Percentiles rank a stretch among this genome's conserved stretches.
Evolutionary conservation across 23 tunicate species (phyloP).

Genomic region (Pegea sp.): DNA sequence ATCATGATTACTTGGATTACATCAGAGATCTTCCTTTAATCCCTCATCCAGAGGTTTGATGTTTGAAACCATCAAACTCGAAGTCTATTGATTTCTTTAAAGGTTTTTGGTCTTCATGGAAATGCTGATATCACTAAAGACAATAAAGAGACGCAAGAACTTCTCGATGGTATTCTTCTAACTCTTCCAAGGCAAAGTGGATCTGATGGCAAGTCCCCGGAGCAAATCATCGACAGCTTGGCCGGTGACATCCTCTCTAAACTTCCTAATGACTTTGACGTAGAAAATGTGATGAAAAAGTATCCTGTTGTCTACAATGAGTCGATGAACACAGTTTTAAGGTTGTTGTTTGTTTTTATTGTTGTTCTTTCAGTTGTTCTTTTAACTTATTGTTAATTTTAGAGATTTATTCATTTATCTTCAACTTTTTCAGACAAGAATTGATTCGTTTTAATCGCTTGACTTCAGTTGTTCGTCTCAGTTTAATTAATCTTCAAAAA

Average conservation of each 20-base stretch:
- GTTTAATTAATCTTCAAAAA: conserved; percentile 52
- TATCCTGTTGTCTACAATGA: conserved; percentile 84
- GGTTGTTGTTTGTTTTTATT: conserved; percentile 7
- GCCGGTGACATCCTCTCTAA: conserved; percentile 77
- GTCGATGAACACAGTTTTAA: conserved; percentile 87
- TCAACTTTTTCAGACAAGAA: conserved; percentile 44
- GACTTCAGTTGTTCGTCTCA: conserved; percentile 46
- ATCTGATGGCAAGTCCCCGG: conserved; percentile 77
- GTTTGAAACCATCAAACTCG: too few species aligned
- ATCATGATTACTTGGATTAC: conserved; percentile 69
- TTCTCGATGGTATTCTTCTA: conserved; percentile 80
- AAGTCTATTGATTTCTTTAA: too few species aligned
- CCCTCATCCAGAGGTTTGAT: conserved; percentile 90
- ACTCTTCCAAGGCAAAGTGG: conserved; percentile 89
- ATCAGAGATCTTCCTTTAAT: conserved; percentile 64
- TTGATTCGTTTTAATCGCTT: conserved; percentile 87
- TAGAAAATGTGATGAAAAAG: conserved; percentile 74
- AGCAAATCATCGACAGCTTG: conserved; percentile 61
- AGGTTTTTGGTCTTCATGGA: conserved; percentile 97
- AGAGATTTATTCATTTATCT: neutral
- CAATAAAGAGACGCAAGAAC: conserved; percentile 77
- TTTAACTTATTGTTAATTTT: neutral
- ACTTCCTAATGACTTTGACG: conserved; percentile 78
- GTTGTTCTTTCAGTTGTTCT: neutral
- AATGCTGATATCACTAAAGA: conserved; percentile 97